Conservation (phyloP, 2,113 vertebrate genomes). For the Gambusia affinis region DNA sequence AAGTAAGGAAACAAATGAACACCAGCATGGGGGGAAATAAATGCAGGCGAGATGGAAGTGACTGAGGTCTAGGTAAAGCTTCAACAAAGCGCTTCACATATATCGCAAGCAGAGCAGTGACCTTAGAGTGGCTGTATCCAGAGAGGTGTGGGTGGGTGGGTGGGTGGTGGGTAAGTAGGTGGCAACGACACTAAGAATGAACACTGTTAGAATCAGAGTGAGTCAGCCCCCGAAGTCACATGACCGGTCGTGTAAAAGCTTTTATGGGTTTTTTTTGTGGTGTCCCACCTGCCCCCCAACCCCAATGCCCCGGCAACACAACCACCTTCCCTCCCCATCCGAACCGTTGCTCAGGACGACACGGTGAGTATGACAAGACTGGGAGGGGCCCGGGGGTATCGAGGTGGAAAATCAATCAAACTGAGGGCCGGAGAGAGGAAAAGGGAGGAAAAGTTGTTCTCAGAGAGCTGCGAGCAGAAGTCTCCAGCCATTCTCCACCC, state of each 20-base stretch:
- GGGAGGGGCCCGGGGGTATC: neutral
- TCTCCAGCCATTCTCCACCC: conserved; percentile 56
- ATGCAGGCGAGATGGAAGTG: conserved; percentile 16
- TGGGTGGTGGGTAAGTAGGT: neutral
- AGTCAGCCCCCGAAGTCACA: conserved; percentile 54
- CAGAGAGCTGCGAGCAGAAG: conserved; percentile 45
- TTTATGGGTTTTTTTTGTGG: conserved; percentile 11
- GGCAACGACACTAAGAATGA: conserved; percentile 48
- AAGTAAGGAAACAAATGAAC: conserved; percentile 53
- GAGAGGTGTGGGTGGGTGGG: conserved; percentile 37
- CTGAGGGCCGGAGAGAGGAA: conserved; percentile 29
- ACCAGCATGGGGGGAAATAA: conserved; percentile 51
- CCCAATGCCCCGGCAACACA: neutral
- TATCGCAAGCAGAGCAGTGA: conserved; percentile 43
- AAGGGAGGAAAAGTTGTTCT: conserved; percentile 52
- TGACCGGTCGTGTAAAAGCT: conserved; percentile 57
- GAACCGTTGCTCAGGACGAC: conserved; percentile 11
- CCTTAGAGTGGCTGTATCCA: conserved; percentile 46
- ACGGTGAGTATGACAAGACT: conserved; percentile 30
- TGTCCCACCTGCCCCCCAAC: neutral
- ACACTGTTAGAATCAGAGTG: conserved; percentile 69
- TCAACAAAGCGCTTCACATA: conserved; percentile 46
- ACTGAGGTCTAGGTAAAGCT: conserved; percentile 40
- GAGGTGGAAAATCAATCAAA: conserved; percentile 3
- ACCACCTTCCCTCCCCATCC: too few relatives aligned